A percentile compares a stretch with the other conserved stretches of the same genome.
Evolutionary conservation across 2,797 vertebrate species (phyloP).

Genomic region (Sebastolobus altivelis): DNA sequence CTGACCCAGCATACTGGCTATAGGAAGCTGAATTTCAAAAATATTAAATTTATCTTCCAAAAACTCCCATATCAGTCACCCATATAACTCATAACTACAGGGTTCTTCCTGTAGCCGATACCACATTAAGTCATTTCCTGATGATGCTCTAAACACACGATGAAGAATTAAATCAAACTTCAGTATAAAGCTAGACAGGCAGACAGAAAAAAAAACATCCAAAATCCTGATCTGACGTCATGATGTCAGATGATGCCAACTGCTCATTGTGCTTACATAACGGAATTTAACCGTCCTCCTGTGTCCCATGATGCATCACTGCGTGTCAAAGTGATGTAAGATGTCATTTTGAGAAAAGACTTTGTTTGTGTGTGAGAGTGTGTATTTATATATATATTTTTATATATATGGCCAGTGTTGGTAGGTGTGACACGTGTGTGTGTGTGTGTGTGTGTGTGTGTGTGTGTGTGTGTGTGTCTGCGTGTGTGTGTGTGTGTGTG

Average conservation of each 20-base stretch:
- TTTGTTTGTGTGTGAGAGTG: not conserved
- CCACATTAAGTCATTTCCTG: not conserved
- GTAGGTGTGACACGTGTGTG: not conserved
- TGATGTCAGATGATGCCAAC: not conserved
- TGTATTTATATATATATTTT: not conserved
- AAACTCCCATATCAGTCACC: not conserved
- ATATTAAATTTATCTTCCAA: not conserved
- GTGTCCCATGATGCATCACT: not conserved
- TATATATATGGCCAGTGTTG: not conserved
- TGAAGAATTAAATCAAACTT: not conserved
- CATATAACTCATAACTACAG: not conserved
- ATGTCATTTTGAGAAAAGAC: not conserved
- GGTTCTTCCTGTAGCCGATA: too few relatives aligned
- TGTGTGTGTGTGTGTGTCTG: not conserved
- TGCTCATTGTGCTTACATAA: conserved; percentile 22
- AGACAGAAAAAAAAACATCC: not conserved
- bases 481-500: not conserved
- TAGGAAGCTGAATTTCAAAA: not conserved
- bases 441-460: not conserved
- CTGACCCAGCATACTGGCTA: not conserved
- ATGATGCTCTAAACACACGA: not conserved
- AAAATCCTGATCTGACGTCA: not conserved
- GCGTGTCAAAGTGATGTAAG: conserved; percentile 1
- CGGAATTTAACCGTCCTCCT: not conserved
- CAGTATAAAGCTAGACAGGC: fast-evolving